Conservation (phyloP, 2,888 invertebrate genomes). For the Cordilura impudica region DNA sequence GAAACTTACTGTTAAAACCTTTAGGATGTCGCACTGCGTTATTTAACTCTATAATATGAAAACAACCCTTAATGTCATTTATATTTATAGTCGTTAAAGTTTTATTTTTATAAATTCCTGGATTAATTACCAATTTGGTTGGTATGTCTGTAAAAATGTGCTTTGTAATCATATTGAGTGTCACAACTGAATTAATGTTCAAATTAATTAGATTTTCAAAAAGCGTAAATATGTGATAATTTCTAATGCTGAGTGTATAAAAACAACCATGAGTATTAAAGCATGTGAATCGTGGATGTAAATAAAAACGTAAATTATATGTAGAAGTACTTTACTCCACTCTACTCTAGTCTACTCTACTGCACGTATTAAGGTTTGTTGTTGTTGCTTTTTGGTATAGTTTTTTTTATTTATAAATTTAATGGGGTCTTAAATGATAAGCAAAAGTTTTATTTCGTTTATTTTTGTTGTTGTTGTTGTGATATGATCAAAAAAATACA, state of each 20-base stretch:
- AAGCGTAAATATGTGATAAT: constrained; percentile 1
- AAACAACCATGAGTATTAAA: not conserved
- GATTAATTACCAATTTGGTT: constrained; percentile 40
- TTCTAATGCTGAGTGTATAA: not conserved
- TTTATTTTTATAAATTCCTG: constrained; percentile 12
- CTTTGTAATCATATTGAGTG: constrained; percentile 36
- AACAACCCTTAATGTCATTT: not conserved
- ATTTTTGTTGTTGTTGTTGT: not conserved
- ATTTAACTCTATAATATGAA: not conserved
- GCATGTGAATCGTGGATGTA: not conserved
- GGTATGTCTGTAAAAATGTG: constrained; percentile 17
- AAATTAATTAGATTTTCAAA: constrained; percentile 37
- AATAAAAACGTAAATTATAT: too few species aligned
- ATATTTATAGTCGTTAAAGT: not conserved
- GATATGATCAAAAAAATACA: not conserved
- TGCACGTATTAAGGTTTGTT: not conserved
- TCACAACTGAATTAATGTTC: constrained; percentile 43
- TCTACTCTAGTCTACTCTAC: not conserved
- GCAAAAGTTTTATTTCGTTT: constrained; percentile 15
- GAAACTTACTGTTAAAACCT: too few species aligned
- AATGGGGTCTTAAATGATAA: constrained; percentile 39
- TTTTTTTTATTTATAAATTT: not conserved
- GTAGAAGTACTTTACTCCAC: not conserved
- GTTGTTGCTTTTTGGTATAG: not conserved
- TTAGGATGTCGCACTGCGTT: too few species aligned